Evolutionary conservation across 2,113 vertebrate genomes (phyloP), one percentile per base, ranked within the genome.

Genomic region (Siniperca chuatsi): DNA sequence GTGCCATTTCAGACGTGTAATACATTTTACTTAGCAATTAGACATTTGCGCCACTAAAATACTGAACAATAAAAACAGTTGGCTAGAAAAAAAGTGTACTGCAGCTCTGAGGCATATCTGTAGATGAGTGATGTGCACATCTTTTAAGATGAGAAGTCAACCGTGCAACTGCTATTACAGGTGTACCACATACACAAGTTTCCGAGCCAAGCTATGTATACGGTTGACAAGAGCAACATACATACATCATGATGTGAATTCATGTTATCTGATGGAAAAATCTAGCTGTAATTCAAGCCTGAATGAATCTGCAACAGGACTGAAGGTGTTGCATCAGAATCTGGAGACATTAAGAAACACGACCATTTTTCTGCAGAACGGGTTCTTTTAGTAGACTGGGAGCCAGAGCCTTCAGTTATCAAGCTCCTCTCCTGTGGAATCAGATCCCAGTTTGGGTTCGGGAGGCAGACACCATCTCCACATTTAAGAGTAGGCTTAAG

Each of bases 161-260:
- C 85, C 85, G 76, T 81, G 35, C 16, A 70, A n/a, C 23, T 92
- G 83, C 83, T 80, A 84, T 79, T 85, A 73, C 86, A 90, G 84
- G 82, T 87, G 88, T 69, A 58, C 33, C 25, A 65, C 62, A 61
- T 25, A 35, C 61, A 61, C 76, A 78, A 0, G n/a, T 84, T 78
- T 84, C 60, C 5, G 5, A 68, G 81, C 50, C 75, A 55, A 75
- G 66, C 78, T 42, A 52, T 67, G 82, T 66, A 62, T 75, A 75
- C 20, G 61, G 29, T 18, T 84, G 64, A 79, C 58, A 81, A 75
- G 60, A 73, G 52, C 20, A 67, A 55, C 60, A 55, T 25, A 54
- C 44, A 33, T 80, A 55, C 20, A 81, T 86, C 44, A 67, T 21
- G 29, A 11, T 33, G 25, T 75, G 21, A 65, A 37, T 37, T 70